A percentile compares a stretch with the other conserved stretches of the same genome.
Evolutionary conservation across 2,113 vertebrate species (phyloP).

Genomic region (Platichthys flesus): DNA sequence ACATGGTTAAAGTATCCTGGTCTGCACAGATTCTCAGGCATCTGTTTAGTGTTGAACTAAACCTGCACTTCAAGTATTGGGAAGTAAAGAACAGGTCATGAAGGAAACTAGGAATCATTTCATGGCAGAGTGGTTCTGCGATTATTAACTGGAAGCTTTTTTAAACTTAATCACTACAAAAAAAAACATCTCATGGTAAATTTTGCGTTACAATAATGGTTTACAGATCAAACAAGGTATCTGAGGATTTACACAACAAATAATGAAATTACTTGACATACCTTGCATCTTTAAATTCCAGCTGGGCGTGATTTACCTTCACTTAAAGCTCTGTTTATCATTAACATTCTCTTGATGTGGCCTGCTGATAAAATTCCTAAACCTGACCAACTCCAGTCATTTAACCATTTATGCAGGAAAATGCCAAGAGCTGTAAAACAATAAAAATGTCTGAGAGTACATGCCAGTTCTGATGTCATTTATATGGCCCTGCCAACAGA

Average conservation of each 20-base stretch:
- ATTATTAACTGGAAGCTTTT: conserved; percentile 37
- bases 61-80: conserved; percentile 44
- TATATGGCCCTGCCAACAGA: background rate
- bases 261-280: background rate
- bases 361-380: background rate
- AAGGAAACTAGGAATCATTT: conserved; percentile 65
- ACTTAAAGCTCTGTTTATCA: background rate
- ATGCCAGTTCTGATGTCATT: background rate
- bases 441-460: conserved; percentile 10
- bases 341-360: background rate
- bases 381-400: background rate
- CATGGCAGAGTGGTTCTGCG: conserved; percentile 49
- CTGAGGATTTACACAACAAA: background rate
- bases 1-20: conserved; percentile 58
- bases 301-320: background rate
- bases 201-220: no score
- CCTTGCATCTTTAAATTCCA: background rate
- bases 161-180: background rate
- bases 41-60: conserved; percentile 79
- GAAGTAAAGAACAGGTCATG: conserved; percentile 60
- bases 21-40: conserved; percentile 61
- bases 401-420: conserved; percentile 2
- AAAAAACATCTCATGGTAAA: background rate
- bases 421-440: background rate
- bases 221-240: conserved; percentile 1